Conservation (phyloP, 2,888 invertebrate species). For the Amphimallon solstitiale region DNA sequence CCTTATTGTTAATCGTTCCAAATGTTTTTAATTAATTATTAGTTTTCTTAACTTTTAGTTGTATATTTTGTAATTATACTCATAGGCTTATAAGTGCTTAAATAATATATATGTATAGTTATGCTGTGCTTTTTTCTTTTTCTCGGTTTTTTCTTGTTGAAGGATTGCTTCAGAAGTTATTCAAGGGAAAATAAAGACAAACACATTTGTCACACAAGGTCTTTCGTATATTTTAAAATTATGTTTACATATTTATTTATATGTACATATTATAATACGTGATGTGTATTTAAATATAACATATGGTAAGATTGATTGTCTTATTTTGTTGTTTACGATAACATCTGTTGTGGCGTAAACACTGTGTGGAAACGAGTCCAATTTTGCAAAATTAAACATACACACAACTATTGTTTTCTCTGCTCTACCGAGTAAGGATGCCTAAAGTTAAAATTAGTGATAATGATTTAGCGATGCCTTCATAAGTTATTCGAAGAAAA, state of each 20-base stretch:
- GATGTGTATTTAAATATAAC: constrained; percentile 17
- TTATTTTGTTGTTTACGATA: constrained; percentile 14
- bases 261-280: neutral
- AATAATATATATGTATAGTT: no score
- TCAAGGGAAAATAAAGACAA: neutral
- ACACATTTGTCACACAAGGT: neutral
- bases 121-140: no score
- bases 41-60: neutral
- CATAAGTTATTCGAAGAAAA: constrained; percentile 6
- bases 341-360: neutral
- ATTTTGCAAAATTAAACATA: neutral
- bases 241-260: constrained; percentile 16
- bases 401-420: constrained; percentile 9
- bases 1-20: constrained; percentile 29
- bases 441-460: constrained; percentile 24
- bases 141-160: neutral
- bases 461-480: constrained; percentile 21
- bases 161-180: neutral
- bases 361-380: neutral
- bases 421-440: neutral
- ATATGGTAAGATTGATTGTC: constrained; percentile 2
- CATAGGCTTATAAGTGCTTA: no score
- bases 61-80: neutral
- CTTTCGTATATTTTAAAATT: neutral
- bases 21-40: constrained; percentile 4